Evolutionary conservation across 2,797 vertebrate genomes (phyloP).

Genomic region (Gouania willdenowi): DNA sequence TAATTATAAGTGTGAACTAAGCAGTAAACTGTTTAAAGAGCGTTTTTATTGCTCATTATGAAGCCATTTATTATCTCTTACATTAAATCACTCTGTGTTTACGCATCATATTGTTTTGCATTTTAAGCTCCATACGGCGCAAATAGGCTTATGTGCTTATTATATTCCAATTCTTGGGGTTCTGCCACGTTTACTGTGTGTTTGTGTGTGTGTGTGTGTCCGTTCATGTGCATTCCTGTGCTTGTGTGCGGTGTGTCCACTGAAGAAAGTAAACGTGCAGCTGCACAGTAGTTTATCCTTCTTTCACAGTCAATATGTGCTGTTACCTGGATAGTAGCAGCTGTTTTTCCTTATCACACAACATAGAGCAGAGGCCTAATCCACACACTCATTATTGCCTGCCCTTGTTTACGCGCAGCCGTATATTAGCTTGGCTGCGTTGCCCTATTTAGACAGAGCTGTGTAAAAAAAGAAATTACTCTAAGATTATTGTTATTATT

Average conservation of each 20-base stretch:
- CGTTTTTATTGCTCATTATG: constrained; percentile 69
- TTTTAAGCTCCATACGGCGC: constrained; percentile 34
- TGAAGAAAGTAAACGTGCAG: constrained; percentile 31
- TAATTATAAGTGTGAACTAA: constrained; percentile 72
- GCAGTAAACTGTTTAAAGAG: constrained; percentile 68
- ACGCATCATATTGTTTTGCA: constrained; percentile 55
- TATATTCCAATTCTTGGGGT: constrained; percentile 28
- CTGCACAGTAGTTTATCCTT: constrained; percentile 54
- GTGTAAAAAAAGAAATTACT: constrained; percentile 71
- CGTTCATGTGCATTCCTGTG: neutral
- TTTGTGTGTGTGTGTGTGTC: neutral
- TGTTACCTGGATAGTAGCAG: constrained; percentile 57
- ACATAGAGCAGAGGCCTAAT: constrained; percentile 67
- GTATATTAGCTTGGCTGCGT: constrained; percentile 57
- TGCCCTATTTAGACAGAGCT: constrained; percentile 59
- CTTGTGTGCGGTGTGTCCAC: constrained; percentile 14
- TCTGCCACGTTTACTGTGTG: neutral
- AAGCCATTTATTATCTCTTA: constrained; percentile 68
- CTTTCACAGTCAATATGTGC: constrained; percentile 54
- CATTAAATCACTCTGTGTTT: constrained; percentile 58
- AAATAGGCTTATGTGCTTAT: constrained; percentile 49
- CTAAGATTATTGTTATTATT: constrained; percentile 79
- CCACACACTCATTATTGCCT: constrained; percentile 66
- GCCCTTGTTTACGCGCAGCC: constrained; percentile 68
- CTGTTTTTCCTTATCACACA: constrained; percentile 61